Base-by-base conservation (phyloP, 2,113 vertebrate genomes). In the Rhynchomys soricoides region DNA sequence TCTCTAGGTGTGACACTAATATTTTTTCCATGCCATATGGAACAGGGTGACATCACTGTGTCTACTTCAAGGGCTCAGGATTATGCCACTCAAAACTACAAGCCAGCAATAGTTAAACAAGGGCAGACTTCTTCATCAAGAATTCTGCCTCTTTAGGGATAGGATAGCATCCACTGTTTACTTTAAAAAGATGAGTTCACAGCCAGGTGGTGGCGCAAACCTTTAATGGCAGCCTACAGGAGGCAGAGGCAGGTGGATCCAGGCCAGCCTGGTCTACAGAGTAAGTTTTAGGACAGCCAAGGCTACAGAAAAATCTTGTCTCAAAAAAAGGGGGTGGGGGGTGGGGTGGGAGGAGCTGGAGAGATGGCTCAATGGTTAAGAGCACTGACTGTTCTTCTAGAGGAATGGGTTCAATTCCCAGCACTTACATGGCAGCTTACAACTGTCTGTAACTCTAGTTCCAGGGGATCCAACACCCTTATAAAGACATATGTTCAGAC, bases 11-110 rank as follows among this genome's bases (percentile, higher is more conserved):
- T 31, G 11, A 26, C 16, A 77, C 43, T 15, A 12, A 4, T 1
- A 8, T 34, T 70, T 40, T 45, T 57, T 66, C 15, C 0, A 1
- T 1, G 4, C 50, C 2, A 17, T 10, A 12, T 24, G 4, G 48
- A 50, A 7, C 5, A 1, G 7, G 7, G 7, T 40, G 29, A 71
- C 17, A 13, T 50, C 75, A 11, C 82, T 4, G 5, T 8, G 10
- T 75, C 59, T 15, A n/a, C 8, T 24, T 45, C 26, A 9, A 52
- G 59, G 59, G 3, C 73, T 13, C n/a, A 78, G 59, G 19, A 59
- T n/a, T 40, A 75, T 2, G n/a, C n/a, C 7, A 1, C 16, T 82
- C 5, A 48, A 62, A 68, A 50, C 40, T 17, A 66, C 1, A 7
- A 1, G 0, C 70, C 37, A 52, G 31, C 55, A 50, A 68, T 68